Evolutionary conservation across 1,140 invertebrate species (phyloP), one percentile per base, ranked within the genome.

Genomic region (Pseudomyrmex dendroicus): DNA sequence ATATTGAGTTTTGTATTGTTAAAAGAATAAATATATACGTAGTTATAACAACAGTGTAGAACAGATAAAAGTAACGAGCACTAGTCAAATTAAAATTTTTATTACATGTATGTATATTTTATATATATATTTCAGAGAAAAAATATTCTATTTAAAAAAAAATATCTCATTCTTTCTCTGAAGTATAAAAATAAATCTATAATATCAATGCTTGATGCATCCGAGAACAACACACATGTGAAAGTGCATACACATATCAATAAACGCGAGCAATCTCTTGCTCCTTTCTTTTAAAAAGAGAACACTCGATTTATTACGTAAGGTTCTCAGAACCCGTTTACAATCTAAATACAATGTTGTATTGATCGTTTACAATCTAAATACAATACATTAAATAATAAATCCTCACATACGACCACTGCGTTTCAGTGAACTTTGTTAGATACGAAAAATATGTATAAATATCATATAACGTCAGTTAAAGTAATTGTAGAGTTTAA

Each of bases 181-280:
- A 80, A 70, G 44, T 80, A 80, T 9, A 80, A 80, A 80, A 80
- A 59, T 72, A 72, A 13, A 70, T 4, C 25, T 61, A 35, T 59
- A 80, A 57, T 48, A 57, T 54, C 15, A 48, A 78, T 48, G 7
- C 35, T 17, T 56, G 8, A n/a, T 50, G 5, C n/a, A 66, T 25
- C 54, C 15, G 56, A 20, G n/a, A 68, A 59, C 15, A 44, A 70
- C 22, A 12, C 44, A 59, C 54, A 25, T 12, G 35, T 35, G 9
- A 15, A 67, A 54, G 35, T 25, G 20, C 10, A 13, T 4, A 46
- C 35, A 56, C 12, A 44, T 20, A 7, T 35, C 15, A 44, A 48
- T 13, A 59, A 59, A 22, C 8, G 17, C 20, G 25, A 25, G 57
- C 57, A 12, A 67, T 44, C 17, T n/a, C 13, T 52, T 35, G 17